phyloP scores from a whole-genome alignment of 2,113 vertebrate genomes.

The Oxygymnocypris stewartii region DNA sequence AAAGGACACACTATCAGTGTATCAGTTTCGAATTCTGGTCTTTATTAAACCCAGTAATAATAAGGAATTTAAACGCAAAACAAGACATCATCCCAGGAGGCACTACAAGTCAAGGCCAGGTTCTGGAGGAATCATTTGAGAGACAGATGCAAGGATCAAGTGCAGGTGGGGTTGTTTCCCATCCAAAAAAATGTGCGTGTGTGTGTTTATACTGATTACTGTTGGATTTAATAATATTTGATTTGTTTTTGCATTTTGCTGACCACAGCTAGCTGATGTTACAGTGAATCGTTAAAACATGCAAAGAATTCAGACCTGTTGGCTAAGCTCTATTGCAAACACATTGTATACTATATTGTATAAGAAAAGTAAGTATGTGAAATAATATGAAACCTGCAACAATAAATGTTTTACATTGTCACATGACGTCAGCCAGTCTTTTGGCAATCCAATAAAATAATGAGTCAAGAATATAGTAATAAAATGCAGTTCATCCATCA shows the following conservation, averaged over 20 bases:
- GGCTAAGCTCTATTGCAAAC: background rate
- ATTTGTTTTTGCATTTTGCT: background rate
- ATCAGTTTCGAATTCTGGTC: conserved; percentile 18
- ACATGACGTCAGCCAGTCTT: background rate
- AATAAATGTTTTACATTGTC: background rate
- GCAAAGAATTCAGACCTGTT: background rate
- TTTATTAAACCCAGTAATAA: conserved; percentile 35
- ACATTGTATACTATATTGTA: background rate
- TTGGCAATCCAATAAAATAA: background rate
- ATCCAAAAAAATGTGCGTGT: background rate
- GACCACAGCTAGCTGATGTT: background rate
- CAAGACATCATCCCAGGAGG: conserved; percentile 24
- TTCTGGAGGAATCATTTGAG: conserved; percentile 38
- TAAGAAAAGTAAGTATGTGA: background rate
- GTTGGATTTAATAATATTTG: background rate
- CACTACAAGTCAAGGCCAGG: background rate
- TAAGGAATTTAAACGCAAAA: conserved; percentile 26
- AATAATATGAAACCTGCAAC: background rate
- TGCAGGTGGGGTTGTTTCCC: conserved; percentile 13
- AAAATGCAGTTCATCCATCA: background rate
- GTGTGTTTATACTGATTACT: background rate
- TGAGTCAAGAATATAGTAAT: background rate
- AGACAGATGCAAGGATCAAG: conserved; percentile 38
- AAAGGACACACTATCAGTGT: conserved; percentile 38
- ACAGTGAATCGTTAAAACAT: background rate